Conservation (phyloP, 2,113 vertebrate genomes). For the Struthio camelus region DNA sequence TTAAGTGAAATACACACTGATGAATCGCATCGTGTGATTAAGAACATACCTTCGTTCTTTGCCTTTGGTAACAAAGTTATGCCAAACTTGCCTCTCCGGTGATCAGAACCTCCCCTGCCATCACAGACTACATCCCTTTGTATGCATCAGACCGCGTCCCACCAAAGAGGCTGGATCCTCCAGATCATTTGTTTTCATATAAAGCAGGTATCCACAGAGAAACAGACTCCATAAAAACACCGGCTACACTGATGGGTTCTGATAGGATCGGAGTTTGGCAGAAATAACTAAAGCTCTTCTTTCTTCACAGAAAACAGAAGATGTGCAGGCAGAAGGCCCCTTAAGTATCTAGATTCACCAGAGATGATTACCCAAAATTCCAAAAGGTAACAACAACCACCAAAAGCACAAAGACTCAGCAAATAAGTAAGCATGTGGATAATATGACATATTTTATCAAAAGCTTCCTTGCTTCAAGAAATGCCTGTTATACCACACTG, state of each 20-base stretch:
- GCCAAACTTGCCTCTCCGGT: not conserved
- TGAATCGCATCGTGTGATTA: not conserved
- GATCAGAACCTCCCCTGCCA: not conserved
- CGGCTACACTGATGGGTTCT: not conserved
- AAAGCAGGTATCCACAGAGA: not conserved
- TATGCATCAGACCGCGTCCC: not conserved
- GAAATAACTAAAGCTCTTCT: not conserved
- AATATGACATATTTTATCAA: not conserved
- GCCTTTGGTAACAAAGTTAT: not conserved
- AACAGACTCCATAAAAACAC: not conserved
- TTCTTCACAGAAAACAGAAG: not conserved
- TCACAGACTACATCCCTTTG: not conserved
- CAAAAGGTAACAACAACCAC: not conserved
- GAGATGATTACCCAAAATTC: not conserved
- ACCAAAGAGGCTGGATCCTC: fast-evolving
- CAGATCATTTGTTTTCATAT: not conserved
- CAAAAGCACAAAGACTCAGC: not conserved
- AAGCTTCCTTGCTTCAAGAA: not conserved
- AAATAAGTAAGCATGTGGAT: not conserved
- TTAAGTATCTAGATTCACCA: not conserved
- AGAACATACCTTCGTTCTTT: not conserved
- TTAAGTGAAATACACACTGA: not conserved
- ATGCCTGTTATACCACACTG: not conserved
- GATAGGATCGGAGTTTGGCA: not conserved
- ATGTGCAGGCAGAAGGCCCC: not conserved